Evolutionary conservation across 2,113 vertebrate species (phyloP).

Genomic region (Crotalus tigris): DNA sequence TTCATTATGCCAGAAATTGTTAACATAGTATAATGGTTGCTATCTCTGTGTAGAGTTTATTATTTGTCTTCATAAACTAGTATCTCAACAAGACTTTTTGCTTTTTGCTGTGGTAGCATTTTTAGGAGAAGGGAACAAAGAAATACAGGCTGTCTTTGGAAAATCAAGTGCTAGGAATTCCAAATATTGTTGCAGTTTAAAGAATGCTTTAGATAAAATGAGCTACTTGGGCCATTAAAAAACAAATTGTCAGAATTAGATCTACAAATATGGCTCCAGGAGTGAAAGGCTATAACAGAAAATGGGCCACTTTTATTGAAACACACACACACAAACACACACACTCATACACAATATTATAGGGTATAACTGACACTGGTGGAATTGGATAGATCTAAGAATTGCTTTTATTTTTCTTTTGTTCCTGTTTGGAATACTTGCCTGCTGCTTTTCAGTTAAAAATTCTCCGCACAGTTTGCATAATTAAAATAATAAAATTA

Average conservation of each 20-base stretch:
- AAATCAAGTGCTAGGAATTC: background rate
- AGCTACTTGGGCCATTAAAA: background rate
- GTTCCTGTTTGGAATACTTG: background rate
- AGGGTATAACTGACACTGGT: background rate
- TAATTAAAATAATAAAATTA: constrained; percentile 14
- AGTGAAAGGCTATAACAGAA: background rate
- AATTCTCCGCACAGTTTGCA: background rate
- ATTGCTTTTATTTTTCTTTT: background rate
- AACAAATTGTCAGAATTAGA: background rate
- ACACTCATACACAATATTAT: too few relatives aligned
- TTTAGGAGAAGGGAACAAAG: background rate
- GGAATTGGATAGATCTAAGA: background rate
- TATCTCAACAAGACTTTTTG: constrained; percentile 16
- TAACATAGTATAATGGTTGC: constrained; percentile 41
- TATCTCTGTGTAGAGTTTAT: constrained; percentile 46
- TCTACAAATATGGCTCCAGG: background rate
- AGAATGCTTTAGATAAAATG: constrained; percentile 1
- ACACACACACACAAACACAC: background rate
- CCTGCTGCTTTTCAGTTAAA: constrained; percentile 4
- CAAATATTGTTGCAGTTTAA: constrained; percentile 1
- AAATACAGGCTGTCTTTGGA: background rate
- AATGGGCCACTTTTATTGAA: background rate
- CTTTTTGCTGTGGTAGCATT: background rate
- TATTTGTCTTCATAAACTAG: constrained; percentile 25
- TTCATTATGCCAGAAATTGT: constrained; percentile 50